Base-by-base conservation (phyloP, 2,888 invertebrate genomes). In the Melipona bicolor region DNA sequence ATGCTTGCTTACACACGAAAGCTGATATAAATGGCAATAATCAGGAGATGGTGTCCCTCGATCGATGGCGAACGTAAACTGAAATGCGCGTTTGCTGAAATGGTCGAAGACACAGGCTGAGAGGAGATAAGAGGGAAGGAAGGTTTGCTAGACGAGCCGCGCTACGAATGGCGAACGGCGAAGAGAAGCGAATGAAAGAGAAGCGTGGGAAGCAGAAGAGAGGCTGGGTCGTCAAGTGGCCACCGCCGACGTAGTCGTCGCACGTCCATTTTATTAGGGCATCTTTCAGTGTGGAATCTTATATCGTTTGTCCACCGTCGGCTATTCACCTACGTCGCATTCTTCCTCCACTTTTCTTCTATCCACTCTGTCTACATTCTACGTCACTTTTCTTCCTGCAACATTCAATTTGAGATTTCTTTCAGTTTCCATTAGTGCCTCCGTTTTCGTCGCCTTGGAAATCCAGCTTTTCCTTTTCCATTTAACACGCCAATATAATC, bases 241-340 rank as follows among this genome's bases (percentile, higher is more conserved):
- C 84, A 89, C 85, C 86, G 72, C 78, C 84, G 84, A 86, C 89
- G 88, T 87, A 87, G 83, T 87, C 89, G 89, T 90, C 88, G 89
- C 87, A 89, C 90, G 90, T 92, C 90, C 92, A 92, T 93, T 93
- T 93, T 94, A 93, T 93, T 93, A 92, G 90, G 91, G 90, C 93
- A 92, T 93, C 92, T 92, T 92, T 93, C 92, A 91, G 82, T 91
- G 85, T 75, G 79, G 91, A 92, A 92, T 92, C 92, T 92, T 92
- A 92, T 92, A 92, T 92, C 92, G 91, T 91, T 93, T 92, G 91
- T 92, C 91, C 91, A 89, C 91, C 88, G 79, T 76, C 86, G 88
- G 87, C 90, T 84, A 90, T 91, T 91, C 90, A 89, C 86, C 90
- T 27, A 69, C 68, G 64, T 70, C 83, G 77, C 72, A 77, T 76